Evolutionary conservation across 1,140 invertebrate genomes (phyloP).

Genomic region (Penaeus chinensis): DNA sequence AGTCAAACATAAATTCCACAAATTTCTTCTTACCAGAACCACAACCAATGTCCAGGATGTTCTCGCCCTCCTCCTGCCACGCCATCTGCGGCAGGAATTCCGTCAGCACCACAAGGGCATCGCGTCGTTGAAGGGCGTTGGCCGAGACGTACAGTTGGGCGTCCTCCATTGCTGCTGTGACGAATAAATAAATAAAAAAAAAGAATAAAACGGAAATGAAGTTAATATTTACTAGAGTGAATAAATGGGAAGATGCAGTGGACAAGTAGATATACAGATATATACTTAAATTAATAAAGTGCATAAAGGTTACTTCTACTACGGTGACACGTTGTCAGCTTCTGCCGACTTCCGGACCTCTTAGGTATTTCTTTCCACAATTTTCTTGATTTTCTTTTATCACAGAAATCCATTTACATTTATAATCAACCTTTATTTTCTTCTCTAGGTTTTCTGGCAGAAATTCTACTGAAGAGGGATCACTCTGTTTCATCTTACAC

Average conservation of each 20-base stretch:
- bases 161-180: slow-evolving; percentile 72
- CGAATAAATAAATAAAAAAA: not conserved
- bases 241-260: not conserved
- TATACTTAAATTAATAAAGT: too few species aligned
- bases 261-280: too few species aligned
- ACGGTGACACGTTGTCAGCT: not conserved
- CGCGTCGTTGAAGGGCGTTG: slow-evolving; percentile 77
- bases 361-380: too few species aligned
- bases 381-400: too few species aligned
- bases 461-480: too few species aligned
- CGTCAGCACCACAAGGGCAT: slow-evolving; percentile 76
- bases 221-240: not conserved
- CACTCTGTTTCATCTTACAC: too few species aligned
- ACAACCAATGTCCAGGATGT: slow-evolving; percentile 82
- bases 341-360: not conserved
- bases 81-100: slow-evolving; percentile 74
- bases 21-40: slow-evolving; percentile 74
- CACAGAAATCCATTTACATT: too few species aligned
- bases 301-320: slow-evolving; percentile 1
- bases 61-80: slow-evolving; percentile 71
- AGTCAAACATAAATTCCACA: too few species aligned
- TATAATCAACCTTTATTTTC: too few species aligned
- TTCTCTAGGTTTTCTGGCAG: too few species aligned
- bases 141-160: slow-evolving; percentile 75
- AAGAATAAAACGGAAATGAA: not conserved